Conservation (phyloP, 2,113 vertebrate species). For the Gallinago undulata region DNA sequence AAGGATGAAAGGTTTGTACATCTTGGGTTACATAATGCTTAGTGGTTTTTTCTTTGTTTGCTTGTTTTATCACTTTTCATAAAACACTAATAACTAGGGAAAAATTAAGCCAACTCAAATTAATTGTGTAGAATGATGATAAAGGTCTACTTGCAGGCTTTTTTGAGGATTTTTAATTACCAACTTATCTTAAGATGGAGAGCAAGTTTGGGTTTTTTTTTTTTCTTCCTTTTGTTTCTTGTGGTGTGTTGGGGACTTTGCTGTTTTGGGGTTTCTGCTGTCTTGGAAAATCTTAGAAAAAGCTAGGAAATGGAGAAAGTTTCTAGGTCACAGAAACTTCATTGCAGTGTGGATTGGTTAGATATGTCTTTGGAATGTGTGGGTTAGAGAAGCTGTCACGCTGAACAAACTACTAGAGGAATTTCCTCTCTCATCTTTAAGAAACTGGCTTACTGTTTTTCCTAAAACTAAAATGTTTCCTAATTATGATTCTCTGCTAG, state of each 20-base stretch:
- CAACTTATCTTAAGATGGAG: neutral
- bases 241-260: neutral
- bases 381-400: neutral
- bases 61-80: neutral
- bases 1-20: constrained; percentile 81
- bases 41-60: neutral
- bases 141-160: neutral
- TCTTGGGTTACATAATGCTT: neutral
- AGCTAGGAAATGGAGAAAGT: neutral
- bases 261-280: neutral
- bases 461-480: neutral
- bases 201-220: neutral
- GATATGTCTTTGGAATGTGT: neutral
- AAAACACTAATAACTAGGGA: neutral
- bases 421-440: neutral
- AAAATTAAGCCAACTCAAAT: neutral
- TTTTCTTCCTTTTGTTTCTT: neutral
- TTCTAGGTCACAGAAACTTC: neutral
- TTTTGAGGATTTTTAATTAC: neutral
- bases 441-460: neutral
- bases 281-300: neutral
- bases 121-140: neutral
- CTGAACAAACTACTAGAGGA: neutral
- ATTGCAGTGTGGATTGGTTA: neutral
- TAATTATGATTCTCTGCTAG: neutral